Percentiles rank a stretch among this genome's conserved stretches.
Conservation (phyloP, 2,888 invertebrate genomes). For the Drosophila bunnanda region DNA sequence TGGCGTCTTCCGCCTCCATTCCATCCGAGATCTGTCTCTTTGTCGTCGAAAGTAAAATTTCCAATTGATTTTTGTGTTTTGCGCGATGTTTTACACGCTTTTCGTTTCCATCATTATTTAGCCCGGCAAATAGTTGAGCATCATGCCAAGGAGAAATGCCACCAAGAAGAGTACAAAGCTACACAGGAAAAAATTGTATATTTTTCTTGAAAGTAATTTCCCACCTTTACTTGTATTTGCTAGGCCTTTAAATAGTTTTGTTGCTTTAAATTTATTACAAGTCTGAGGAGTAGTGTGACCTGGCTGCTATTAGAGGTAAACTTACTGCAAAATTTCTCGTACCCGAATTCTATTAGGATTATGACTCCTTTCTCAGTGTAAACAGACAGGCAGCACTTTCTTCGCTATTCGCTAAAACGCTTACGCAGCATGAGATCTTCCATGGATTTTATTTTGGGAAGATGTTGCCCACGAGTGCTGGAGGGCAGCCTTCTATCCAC, state of each 20-base stretch:
- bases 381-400: slow-evolving; percentile 61
- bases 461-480: slow-evolving; percentile 32
- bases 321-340: background rate
- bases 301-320: background rate
- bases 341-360: background rate
- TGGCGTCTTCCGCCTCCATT: slow-evolving; percentile 49
- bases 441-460: slow-evolving; percentile 25
- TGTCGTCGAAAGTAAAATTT: slow-evolving; percentile 79
- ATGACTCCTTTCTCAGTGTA: slow-evolving; percentile 12
- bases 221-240: background rate
- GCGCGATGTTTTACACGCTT: slow-evolving; percentile 75
- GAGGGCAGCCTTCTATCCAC: slow-evolving; percentile 37
- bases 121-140: slow-evolving; percentile 69
- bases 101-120: slow-evolving; percentile 73
- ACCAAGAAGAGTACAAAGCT: slow-evolving; percentile 20
- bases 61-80: slow-evolving; percentile 74
- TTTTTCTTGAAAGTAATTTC: background rate
- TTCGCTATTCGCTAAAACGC: slow-evolving; percentile 54
- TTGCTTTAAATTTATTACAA: background rate
- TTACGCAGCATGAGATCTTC: slow-evolving; percentile 75
- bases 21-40: slow-evolving; percentile 33
- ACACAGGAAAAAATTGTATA: slow-evolving; percentile 14
- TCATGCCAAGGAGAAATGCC: slow-evolving; percentile 54
- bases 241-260: background rate
- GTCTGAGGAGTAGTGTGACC: background rate